Evolutionary conservation across 2,888 invertebrate genomes (phyloP), one percentile per base, ranked within the genome.

Genomic region (Epinotia ramella): DNA sequence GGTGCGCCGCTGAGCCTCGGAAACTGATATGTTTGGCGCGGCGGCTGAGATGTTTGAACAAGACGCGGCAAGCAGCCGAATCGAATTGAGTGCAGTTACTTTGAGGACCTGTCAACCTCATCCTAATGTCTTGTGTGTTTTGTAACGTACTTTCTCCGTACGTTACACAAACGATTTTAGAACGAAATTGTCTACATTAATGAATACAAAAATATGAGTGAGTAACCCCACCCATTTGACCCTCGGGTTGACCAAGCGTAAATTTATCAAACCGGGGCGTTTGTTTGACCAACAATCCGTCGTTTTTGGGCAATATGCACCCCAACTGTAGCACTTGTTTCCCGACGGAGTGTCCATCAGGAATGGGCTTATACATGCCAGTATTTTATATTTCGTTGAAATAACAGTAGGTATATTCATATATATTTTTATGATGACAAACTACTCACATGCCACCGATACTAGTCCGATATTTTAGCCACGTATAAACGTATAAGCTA

Each of bases 1-100:
- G 91, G 89, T 90, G 89, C 87, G 87, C 88, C 85, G 81, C 80
- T 78, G 82, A 82, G 85, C 83, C 86, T 84, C 81, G 84, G 91
- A 89, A 91, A 92, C 91, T 89, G 91, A 93, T 93, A 93, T 90
- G 90, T 90, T 90, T 89, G 90, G 85, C 86, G 87, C 87, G 84
- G 77, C 82, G 80, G 80, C 77, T 81, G 87, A 88, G 89, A 88
- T 92, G 87, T 92, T 93, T 92, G 88, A 86, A 89, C 87, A 89
- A 87, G 87, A 81, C 84, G 81, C 82, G 80, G 81, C 83, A 80
- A 80, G 80, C 85, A 84, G 80, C 86, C 86, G 87, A 88, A 89
- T 88, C 83, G 88, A 87, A 89, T 88, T 84, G 89, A 90, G 89
- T 88, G 89, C 88, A 88, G 89, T 87, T 87, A 87, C 88, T 88